phyloP scores from a whole-genome alignment of 2,113 vertebrate genomes.

The Aythya baeri region DNA sequence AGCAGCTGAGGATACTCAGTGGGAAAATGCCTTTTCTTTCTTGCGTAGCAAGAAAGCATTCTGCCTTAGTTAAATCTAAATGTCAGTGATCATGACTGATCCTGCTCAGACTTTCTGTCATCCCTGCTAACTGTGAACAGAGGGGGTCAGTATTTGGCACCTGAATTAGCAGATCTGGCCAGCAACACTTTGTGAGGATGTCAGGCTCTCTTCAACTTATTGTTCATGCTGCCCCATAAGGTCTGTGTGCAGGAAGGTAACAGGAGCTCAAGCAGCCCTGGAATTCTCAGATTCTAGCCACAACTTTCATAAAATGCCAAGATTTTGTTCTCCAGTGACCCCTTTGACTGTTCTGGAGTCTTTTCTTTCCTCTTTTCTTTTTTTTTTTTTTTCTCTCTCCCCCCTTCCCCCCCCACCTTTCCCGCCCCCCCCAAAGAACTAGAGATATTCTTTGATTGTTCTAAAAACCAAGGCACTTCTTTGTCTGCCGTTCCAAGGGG shows the following conservation, averaged over 20 bases:
- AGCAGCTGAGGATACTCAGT: background rate
- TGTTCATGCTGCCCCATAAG: background rate
- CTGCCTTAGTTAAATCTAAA: conserved; percentile 31
- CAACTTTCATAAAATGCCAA: conserved; percentile 9
- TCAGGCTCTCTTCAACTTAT: background rate
- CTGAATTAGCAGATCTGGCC: background rate
- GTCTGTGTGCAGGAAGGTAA: background rate
- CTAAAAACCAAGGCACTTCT: conserved; percentile 29
- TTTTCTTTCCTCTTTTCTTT: background rate
- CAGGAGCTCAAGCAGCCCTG: background rate
- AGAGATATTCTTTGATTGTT: background rate
- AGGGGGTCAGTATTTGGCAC: background rate
- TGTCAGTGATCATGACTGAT: background rate
- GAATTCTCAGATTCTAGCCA: conserved; percentile 22
- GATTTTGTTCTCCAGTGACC: background rate
- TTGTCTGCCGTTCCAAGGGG: conserved; percentile 26
- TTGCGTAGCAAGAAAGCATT: background rate
- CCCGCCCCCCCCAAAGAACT: background rate
- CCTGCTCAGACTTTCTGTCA: conserved; percentile 24
- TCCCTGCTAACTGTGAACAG: background rate
- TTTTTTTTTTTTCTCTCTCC: background rate
- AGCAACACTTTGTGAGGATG: background rate
- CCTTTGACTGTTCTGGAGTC: background rate
- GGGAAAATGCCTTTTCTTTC: background rate
- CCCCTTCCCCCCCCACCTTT: no score